Conservation (phyloP, 2,797 vertebrate genomes). For the Coluber constrictor region DNA sequence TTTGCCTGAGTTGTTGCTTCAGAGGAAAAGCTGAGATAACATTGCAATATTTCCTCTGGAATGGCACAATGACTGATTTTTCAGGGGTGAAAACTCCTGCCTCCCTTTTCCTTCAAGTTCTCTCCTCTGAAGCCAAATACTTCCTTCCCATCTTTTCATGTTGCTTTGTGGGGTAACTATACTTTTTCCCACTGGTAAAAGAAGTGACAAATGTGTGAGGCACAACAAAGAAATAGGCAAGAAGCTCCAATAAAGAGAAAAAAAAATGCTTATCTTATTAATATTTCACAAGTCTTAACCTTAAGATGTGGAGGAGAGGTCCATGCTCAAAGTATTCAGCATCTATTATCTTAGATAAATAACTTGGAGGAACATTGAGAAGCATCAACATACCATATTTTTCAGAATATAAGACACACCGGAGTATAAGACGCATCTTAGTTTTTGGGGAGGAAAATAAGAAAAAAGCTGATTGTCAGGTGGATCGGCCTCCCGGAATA, state of each 20-base stretch:
- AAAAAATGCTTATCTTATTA: neutral
- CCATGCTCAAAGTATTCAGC: neutral
- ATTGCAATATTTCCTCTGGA: neutral
- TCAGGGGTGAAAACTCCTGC: neutral
- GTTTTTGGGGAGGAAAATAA: too few species aligned
- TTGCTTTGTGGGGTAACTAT: neutral
- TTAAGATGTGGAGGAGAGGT: neutral
- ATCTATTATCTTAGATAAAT: neutral
- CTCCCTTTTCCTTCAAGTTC: neutral
- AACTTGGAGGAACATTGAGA: neutral
- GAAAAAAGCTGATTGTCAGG: too few species aligned
- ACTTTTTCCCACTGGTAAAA: neutral
- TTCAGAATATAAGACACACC: too few species aligned
- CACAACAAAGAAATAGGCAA: neutral
- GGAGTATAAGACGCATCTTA: too few species aligned
- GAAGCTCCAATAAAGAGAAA: neutral
- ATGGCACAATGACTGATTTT: neutral
- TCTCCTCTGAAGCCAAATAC: neutral
- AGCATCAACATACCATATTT: neutral
- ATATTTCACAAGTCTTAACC: neutral
- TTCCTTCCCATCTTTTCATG: neutral
- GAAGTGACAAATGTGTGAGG: neutral
- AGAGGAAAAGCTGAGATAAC: neutral
- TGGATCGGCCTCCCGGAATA: too few species aligned
- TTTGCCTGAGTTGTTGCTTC: neutral